phyloP scores from a whole-genome alignment of 2,797 vertebrate species.

The Alectoris magna region DNA sequence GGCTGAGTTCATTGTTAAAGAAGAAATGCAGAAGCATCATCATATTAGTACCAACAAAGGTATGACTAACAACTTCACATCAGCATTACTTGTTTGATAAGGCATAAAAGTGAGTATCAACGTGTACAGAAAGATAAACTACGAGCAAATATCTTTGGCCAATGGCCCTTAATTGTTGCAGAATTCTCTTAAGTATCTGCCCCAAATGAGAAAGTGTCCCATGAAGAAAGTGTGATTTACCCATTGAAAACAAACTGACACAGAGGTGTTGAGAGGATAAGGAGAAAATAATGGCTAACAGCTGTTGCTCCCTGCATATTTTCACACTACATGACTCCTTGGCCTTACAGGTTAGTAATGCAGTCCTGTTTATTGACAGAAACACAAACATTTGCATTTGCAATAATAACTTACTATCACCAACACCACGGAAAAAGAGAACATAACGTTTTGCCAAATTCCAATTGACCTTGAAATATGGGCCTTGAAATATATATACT shows the following conservation, averaged over 20 bases:
- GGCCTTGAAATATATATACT: not conserved
- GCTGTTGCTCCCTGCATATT: constrained; percentile 46
- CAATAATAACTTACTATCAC: not conserved
- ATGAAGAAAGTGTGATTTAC: constrained; percentile 58
- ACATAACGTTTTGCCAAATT: not conserved
- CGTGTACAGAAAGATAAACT: not conserved
- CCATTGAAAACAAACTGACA: constrained; percentile 63
- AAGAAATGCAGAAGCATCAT: constrained; percentile 1
- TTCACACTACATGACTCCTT: constrained; percentile 24
- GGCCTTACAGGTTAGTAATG: not conserved
- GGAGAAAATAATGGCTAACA: constrained; percentile 63
- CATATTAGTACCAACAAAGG: not conserved
- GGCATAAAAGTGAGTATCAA: not conserved
- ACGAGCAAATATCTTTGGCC: not conserved
- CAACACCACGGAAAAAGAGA: not conserved
- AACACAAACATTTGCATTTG: not conserved
- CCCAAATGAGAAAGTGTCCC: constrained; percentile 41
- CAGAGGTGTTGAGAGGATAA: constrained; percentile 58
- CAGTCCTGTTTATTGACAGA: constrained; percentile 5
- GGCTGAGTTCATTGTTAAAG: not conserved
- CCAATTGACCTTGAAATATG: not conserved
- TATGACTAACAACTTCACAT: not conserved
- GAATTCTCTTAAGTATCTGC: constrained; percentile 28
- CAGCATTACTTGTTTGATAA: not conserved
- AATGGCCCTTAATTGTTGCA: not conserved